Conservation (phyloP, 2,113 vertebrate genomes). For the Cariama cristata region DNA sequence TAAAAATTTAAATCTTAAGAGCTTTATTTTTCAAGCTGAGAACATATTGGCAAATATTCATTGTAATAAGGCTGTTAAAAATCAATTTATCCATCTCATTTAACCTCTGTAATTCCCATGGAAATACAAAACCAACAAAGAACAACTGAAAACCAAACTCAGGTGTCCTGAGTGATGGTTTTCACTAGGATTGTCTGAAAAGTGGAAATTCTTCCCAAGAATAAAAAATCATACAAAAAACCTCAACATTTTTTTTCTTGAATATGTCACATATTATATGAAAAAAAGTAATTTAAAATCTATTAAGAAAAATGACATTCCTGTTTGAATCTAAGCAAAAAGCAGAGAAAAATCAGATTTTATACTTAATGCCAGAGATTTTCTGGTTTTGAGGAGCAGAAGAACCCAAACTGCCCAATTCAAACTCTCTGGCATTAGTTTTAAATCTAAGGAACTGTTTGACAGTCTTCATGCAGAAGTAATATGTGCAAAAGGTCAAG, state of each 20-base stretch:
- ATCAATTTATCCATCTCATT: slow-evolving; percentile 28
- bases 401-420: background rate
- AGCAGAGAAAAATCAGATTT: background rate
- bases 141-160: background rate
- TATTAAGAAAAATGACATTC: background rate
- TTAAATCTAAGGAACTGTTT: background rate
- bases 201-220: background rate
- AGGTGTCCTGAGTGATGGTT: background rate
- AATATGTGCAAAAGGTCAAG: background rate
- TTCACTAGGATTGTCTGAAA: background rate
- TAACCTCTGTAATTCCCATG: background rate
- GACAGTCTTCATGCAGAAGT: background rate
- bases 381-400: background rate
- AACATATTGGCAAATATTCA: slow-evolving; percentile 2
- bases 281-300: background rate
- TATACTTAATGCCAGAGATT: background rate
- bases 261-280: background rate
- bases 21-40: slow-evolving; percentile 36
- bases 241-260: background rate
- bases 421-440: background rate
- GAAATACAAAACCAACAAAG: background rate
- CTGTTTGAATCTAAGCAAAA: background rate
- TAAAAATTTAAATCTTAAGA: slow-evolving; percentile 42
- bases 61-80: slow-evolving; percentile 31
- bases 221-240: background rate